These are phyloP conservation scores for Caenorhabditis sp. DNA, from an alignment of 2,888 invertebrate genomes.

Conservation along the genomic window DNA sequence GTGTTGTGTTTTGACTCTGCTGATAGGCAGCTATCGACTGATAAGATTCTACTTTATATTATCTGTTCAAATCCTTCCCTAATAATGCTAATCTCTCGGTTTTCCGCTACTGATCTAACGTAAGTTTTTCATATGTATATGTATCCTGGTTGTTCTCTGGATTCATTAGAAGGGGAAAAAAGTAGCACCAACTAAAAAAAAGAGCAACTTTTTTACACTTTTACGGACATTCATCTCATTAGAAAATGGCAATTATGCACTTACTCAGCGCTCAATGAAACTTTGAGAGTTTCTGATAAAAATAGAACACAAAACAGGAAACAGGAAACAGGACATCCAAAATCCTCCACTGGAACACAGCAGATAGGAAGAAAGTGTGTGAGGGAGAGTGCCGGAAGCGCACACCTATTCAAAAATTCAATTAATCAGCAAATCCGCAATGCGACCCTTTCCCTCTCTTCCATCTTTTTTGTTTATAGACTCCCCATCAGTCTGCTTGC, in stretches of 20 bases:
- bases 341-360: too few species aligned
- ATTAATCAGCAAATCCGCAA: conserved; percentile 33
- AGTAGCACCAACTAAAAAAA: not conserved
- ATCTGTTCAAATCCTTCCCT: conserved; percentile 3
- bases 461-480: conserved; percentile 1
- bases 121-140: conserved; percentile 11
- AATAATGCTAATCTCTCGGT: conserved; percentile 54
- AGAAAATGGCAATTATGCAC: not conserved
- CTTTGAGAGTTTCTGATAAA: too few species aligned
- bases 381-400: not conserved
- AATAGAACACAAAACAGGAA: not conserved
- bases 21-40: not conserved
- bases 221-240: conserved; percentile 2
- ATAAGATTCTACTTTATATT: not conserved
- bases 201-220: not conserved
- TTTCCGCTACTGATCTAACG: conserved; percentile 36
- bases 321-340: too few species aligned
- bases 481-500: not conserved
- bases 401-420: conserved; percentile 44
- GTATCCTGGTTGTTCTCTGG: conserved; percentile 41
- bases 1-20: too few species aligned
- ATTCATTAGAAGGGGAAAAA: not conserved
- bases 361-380: not conserved
- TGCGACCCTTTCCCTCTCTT: conserved; percentile 9
- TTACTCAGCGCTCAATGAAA: too few species aligned